Evolutionary conservation across 2,797 vertebrate species (phyloP), one percentile per base, ranked within the genome.

Genomic region (Sciurus vulgaris): DNA sequence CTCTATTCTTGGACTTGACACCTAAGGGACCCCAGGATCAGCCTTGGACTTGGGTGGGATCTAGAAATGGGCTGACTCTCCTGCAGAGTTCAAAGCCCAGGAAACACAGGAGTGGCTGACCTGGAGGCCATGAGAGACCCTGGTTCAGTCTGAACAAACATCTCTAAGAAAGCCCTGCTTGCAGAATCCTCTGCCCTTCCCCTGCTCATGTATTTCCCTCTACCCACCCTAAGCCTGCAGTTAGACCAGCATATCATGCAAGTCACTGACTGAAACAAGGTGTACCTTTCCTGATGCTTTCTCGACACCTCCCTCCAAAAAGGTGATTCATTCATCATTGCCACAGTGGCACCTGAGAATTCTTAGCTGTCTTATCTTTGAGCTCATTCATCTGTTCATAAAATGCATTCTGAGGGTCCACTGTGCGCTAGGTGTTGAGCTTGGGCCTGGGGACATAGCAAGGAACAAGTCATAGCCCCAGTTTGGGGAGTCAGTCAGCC

Each of bases 231-330:
- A 10, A 10, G 56, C 61, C 44, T 94, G 30, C 4, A 4, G 72
- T 2, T 30, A 10, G 1, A 35, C 11, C 11, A 0, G 14, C 22
- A 4, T 4, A 7, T 2, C 30, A 15, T 3, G 14, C 5, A 11
- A 24, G 24, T 10, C 10, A 3, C 7, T 4, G 28, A 8, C 3
- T 12, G 30, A 69, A 35, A 73, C 17, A 63, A 61, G 54, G 33
- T 38, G 1, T 1, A 9, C 24, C 12, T 10, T 65, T 47, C 24
- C 17, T 1, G 7, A 10, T 8, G 22, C 61, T 41, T 49, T 38
- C 18, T 2, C 9, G 65, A 82, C 59, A 26, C 17, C 30, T 33
- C 44, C 30, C 12, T 59, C 9, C 49, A 24, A 65, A 65, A 13
- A n/a, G 54, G 47, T 0, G 5, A 17, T 26, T 56, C 33, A 12